phyloP scores from a whole-genome alignment of 2,113 vertebrate species.

The Uropsilus gracilis region DNA sequence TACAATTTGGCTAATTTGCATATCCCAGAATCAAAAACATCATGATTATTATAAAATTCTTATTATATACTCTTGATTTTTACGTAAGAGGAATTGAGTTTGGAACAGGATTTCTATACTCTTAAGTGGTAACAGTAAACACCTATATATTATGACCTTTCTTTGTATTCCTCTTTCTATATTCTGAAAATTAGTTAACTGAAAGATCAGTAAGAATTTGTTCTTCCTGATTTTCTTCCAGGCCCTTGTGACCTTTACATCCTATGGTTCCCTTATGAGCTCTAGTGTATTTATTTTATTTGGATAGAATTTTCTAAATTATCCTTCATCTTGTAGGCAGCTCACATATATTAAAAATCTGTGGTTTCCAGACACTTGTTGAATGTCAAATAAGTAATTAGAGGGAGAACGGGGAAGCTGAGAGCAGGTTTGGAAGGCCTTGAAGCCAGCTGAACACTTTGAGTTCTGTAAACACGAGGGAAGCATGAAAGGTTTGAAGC shows the following conservation, averaged over 20 bases:
- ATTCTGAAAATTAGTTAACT: not conserved
- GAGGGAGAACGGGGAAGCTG: not conserved
- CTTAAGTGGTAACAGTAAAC: not conserved
- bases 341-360: not conserved
- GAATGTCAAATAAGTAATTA: not conserved
- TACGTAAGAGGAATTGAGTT: not conserved
- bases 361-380: not conserved
- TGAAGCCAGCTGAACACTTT: not conserved
- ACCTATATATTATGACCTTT: not conserved
- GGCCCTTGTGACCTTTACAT: not conserved
- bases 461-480: not conserved
- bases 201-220: not conserved
- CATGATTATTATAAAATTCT: not conserved
- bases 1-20: not conserved
- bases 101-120: not conserved
- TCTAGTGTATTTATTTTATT: not conserved
- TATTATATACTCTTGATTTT: not conserved
- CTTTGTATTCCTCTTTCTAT: not conserved
- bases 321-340: not conserved
- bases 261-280: not conserved
- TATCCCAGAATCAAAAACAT: not conserved
- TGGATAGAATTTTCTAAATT: constrained; percentile 23
- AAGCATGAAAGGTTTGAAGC: not conserved
- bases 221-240: not conserved
- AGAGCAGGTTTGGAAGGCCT: not conserved